These are phyloP conservation scores for Hydractinia echinata DNA, from an alignment of 30 jellyfish, hydroid and myxozoan species.

Conservation along the genomic window DNA sequence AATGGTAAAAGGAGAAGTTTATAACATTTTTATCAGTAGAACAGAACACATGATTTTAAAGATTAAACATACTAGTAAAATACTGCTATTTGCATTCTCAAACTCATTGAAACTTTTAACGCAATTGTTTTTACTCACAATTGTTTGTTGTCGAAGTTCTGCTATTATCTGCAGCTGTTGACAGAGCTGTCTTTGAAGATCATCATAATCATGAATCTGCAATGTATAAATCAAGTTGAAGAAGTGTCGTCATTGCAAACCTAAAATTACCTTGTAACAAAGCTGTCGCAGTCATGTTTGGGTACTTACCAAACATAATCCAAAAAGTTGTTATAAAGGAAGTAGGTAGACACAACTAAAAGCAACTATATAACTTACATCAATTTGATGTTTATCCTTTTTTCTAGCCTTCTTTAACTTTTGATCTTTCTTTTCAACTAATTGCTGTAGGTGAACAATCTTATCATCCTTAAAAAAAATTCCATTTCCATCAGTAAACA, in stretches of 20 bases:
- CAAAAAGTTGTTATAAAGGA: background rate
- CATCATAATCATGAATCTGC: conserved; percentile 64
- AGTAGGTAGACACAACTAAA: background rate
- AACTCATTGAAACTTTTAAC: too few relatives aligned
- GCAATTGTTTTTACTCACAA: conserved; percentile 39
- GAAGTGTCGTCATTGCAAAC: background rate
- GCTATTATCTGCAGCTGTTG: conserved; percentile 86
- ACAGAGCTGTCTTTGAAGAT: conserved; percentile 56
- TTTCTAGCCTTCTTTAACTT: conserved; percentile 43
- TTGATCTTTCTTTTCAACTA: conserved; percentile 61
- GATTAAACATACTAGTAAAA: too few relatives aligned
- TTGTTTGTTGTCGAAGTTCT: conserved; percentile 79
- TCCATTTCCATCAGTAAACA: too few relatives aligned
- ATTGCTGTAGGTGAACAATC: conserved; percentile 55
- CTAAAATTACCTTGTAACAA: background rate
- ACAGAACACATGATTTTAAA: too few relatives aligned
- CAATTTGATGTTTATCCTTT: conserved; percentile 45
- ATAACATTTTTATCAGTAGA: too few relatives aligned
- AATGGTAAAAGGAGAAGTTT: too few relatives aligned
- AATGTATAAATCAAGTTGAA: background rate
- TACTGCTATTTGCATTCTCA: too few relatives aligned
- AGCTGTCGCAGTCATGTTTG: background rate
- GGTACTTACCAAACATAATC: background rate
- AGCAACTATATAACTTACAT: conserved; percentile 16
- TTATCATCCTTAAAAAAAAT: conserved; percentile 61